A percentile compares a stretch with the other conserved stretches of the same genome.
phyloP scores from a whole-genome alignment of 2,797 vertebrate genomes.

The Oophaga sylvatica region DNA sequence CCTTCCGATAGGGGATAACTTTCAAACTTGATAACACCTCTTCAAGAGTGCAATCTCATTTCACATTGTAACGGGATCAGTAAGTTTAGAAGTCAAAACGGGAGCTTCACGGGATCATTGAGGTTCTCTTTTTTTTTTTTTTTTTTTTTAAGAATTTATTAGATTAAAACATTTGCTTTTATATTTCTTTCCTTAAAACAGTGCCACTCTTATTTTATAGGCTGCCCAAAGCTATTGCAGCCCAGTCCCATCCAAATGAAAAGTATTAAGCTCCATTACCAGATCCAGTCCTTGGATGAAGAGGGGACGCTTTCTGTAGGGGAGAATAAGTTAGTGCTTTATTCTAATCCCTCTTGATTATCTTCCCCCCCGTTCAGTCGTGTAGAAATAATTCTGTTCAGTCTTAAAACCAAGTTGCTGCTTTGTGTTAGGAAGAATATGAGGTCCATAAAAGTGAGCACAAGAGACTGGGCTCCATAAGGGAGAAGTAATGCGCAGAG shows the following conservation, averaged over 20 bases:
- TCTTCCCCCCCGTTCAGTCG: neutral
- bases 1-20: too few relatives aligned
- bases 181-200: neutral
- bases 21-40: too few relatives aligned
- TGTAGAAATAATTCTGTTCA: constrained; percentile 12
- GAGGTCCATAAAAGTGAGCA: neutral
- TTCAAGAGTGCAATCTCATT: too few relatives aligned
- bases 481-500: constrained; percentile 11
- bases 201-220: neutral
- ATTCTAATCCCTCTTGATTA: neutral
- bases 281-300: neutral
- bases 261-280: neutral
- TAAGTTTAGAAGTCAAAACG: too few relatives aligned
- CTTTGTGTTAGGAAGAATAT: constrained; percentile 13
- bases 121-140: too few relatives aligned
- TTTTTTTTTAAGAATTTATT: too few relatives aligned
- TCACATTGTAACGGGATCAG: too few relatives aligned
- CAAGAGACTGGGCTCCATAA: constrained; percentile 33
- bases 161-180: neutral
- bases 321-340: neutral
- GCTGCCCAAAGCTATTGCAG: neutral
- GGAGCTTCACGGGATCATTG: too few relatives aligned
- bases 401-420: constrained; percentile 8
- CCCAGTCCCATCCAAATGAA: neutral
- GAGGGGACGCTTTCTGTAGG: neutral